phyloP scores from a whole-genome alignment of 2,113 vertebrate species.

The Alethe diademata region DNA sequence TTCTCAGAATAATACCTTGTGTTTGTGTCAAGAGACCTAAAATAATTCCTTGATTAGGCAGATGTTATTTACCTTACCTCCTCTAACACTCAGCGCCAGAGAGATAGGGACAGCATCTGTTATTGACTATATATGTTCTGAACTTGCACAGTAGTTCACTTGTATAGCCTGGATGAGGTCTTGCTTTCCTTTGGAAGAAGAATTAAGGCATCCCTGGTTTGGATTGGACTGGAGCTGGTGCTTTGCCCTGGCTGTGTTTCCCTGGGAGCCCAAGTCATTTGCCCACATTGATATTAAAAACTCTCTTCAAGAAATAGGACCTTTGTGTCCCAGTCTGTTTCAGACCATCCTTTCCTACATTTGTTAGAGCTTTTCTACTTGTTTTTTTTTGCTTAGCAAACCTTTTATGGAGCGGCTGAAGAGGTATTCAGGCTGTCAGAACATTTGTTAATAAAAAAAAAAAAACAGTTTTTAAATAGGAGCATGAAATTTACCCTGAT shows the following conservation, averaged over 20 bases:
- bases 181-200: not conserved
- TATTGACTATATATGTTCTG: not conserved
- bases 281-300: not conserved
- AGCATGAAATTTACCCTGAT: not conserved
- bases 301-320: not conserved
- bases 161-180: not conserved
- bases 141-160: not conserved
- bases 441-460: not conserved
- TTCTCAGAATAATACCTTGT: not conserved
- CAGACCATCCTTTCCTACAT: not conserved
- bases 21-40: not conserved
- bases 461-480: not conserved
- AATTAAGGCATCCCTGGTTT: not conserved
- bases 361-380: not conserved
- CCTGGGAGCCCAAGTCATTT: not conserved
- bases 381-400: not conserved
- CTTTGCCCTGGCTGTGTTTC: not conserved
- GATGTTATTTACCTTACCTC: not conserved
- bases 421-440: not conserved
- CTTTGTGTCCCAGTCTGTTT: not conserved
- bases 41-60: not conserved
- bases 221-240: not conserved
- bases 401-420: not conserved
- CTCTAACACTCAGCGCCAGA: not conserved
- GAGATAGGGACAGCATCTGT: not conserved